Base-by-base conservation (phyloP, 2,113 vertebrate genomes). In the Capreolus pygargus region DNA sequence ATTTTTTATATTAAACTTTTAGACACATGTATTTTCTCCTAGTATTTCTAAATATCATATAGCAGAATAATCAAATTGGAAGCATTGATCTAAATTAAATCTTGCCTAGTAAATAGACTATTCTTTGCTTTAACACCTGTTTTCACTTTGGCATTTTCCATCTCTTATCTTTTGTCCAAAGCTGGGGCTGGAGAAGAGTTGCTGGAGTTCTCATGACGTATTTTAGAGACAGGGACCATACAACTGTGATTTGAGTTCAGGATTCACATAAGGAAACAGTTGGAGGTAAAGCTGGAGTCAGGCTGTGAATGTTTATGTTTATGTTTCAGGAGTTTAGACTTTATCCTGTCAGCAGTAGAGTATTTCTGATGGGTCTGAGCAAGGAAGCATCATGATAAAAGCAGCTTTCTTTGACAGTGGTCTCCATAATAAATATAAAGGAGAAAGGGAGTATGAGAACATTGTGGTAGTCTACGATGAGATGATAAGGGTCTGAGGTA, bases 281-380 rank as follows among this genome's bases (percentile, higher is more conserved):
- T 60, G 84, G 36, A 92, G 79, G 95, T 89, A 79, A 79, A 94
- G 39, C 57, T 81, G 45, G 36, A 92, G 27, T 25, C 83, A 97
- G 55, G 50, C 86, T 95, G 30, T 28, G 36, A 95, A 95, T 94
- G 61, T 83, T 96, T 83, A 61, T 93, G 43, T 94, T 94, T 95
- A 76, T 79, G 45, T 97, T 43, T 89, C 33, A 76, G 19, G 54
- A 94, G 30, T 64, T 94, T 76, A 14, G 39, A 91, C 52, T 90
- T 95, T 58, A 86, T 17, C 7, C 78, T 83, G n/a, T 61, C 28
- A 60, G n/a, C 45, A 89, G 50, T 86, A 70, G 47, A 91, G 27
- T 81, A 16, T 86, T 86, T 61, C 43, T 47, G 67, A 58, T 87
- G 52, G 15, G 3, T 61, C 67, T 85, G 67, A 89, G 30, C 12